Conservation (phyloP, 2,797 vertebrate species). For the Antennarius maculatus region DNA sequence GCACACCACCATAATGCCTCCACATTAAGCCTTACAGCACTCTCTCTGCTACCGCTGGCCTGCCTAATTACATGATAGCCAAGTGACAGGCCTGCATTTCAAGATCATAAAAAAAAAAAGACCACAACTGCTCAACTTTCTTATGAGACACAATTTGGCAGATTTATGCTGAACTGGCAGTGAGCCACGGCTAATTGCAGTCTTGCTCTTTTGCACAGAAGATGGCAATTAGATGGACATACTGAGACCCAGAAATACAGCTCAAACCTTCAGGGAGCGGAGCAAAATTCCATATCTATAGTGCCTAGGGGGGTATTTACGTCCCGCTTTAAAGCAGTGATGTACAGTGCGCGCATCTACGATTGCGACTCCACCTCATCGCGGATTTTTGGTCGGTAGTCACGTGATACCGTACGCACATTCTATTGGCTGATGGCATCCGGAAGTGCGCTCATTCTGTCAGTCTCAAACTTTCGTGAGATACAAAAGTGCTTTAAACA, state of each 20-base stretch:
- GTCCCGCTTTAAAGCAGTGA: too few species aligned
- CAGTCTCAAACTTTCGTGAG: too few species aligned
- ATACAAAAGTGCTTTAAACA: too few species aligned
- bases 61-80: conserved; percentile 72
- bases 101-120: conserved; percentile 62
- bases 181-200: conserved; percentile 77
- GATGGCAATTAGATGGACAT: conserved; percentile 79
- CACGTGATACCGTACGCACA: too few species aligned
- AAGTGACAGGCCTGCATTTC: conserved; percentile 69
- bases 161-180: conserved; percentile 72
- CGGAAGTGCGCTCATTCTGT: too few species aligned
- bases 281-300: conserved; percentile 28
- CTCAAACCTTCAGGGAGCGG: conserved; percentile 52
- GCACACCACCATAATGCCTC: conserved; percentile 58
- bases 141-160: conserved; percentile 74
- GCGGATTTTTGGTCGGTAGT: too few species aligned
- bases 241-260: conserved; percentile 69
- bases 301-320: conserved; percentile 40
- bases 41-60: conserved; percentile 59
- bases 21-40: conserved; percentile 57
- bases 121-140: conserved; percentile 72
- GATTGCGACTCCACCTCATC: too few species aligned
- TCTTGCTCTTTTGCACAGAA: conserved; percentile 71
- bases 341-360: too few species aligned
- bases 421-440: too few species aligned